Conservation (phyloP, 2,797 vertebrate species). For the Platalea minor region DNA sequence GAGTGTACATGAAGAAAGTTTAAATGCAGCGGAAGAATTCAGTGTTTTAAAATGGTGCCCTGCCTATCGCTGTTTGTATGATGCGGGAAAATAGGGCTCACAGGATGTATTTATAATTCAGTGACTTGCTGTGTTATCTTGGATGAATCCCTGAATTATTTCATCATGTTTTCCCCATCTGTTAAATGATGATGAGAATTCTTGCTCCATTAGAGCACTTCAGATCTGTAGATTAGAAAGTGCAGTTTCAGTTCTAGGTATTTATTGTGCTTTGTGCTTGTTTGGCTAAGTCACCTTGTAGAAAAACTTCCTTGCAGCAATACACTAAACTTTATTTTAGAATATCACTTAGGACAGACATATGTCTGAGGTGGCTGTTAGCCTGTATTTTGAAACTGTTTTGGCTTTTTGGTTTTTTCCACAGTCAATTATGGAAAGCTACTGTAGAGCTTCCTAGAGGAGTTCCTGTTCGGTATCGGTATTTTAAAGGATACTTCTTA, state of each 20-base stretch:
- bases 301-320: not conserved
- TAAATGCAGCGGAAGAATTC: not conserved
- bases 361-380: not conserved
- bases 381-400: not conserved
- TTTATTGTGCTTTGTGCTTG: not conserved
- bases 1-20: not conserved
- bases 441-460: constrained; percentile 79
- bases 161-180: not conserved
- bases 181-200: not conserved
- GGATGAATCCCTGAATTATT: not conserved
- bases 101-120: not conserved
- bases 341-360: not conserved
- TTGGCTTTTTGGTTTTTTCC: not conserved
- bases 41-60: not conserved
- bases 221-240: not conserved
- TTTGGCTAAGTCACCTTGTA: not conserved
- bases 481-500: constrained; percentile 91
- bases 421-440: constrained; percentile 83
- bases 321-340: not conserved
- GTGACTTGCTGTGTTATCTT: not conserved
- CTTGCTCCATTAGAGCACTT: not conserved
- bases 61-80: not conserved
- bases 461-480: constrained; percentile 83
- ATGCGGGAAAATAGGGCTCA: not conserved
- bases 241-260: not conserved